Percentiles rank a stretch among this genome's conserved stretches.
These are phyloP conservation scores for Neoarius graeffei DNA, from an alignment of 2,113 vertebrate genomes.

Conservation along the genomic window DNA sequence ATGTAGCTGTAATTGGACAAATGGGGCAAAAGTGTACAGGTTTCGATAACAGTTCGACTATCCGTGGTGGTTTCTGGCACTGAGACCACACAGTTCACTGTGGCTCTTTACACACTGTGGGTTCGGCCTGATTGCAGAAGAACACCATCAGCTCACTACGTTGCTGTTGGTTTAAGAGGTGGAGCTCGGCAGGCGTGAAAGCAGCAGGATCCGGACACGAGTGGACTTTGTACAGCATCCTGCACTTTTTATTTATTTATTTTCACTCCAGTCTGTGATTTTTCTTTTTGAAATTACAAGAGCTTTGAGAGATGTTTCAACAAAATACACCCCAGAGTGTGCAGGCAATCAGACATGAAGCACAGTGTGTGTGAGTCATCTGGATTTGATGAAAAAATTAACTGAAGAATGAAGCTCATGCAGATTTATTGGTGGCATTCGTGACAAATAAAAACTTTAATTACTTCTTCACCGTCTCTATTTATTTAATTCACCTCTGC, in stretches of 20 bases:
- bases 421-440: neutral
- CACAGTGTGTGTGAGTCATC: neutral
- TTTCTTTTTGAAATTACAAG: neutral
- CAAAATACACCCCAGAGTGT: neutral
- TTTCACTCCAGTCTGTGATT: neutral
- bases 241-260: neutral
- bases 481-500: neutral
- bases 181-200: neutral
- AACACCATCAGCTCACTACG: neutral
- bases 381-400: neutral
- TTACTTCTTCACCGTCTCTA: neutral
- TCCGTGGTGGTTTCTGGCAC: too few relatives aligned
- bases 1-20: neutral
- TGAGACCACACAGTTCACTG: too few relatives aligned
- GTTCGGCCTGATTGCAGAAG: neutral
- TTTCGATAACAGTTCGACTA: neutral
- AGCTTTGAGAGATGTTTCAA: neutral
- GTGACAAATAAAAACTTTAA: neutral
- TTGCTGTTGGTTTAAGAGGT: conserved; percentile 47
- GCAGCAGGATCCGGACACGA: conserved; percentile 9
- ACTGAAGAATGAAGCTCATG: neutral
- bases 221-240: conserved; percentile 37
- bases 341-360: neutral
- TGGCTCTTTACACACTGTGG: neutral
- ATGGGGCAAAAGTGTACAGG: neutral